Evolutionary conservation across 2,888 invertebrate species (phyloP).

Genomic region (Thera obeliscata): DNA sequence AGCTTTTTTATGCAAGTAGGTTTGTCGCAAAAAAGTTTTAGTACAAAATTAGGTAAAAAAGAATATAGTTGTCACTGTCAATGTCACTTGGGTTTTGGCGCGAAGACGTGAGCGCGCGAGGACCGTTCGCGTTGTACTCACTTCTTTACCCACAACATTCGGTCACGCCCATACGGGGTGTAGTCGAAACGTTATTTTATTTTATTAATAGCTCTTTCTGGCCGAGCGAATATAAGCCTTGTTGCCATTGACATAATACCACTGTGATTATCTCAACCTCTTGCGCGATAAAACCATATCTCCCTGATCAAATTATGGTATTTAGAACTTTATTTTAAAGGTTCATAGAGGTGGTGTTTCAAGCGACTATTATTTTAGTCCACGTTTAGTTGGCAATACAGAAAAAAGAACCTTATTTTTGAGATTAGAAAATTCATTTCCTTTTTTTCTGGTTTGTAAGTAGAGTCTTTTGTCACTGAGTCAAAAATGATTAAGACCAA

Average conservation of each 20-base stretch:
- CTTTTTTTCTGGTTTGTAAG: neutral
- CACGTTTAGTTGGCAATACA: neutral
- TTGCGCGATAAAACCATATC: conserved; percentile 40
- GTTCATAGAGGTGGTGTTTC: conserved; percentile 14
- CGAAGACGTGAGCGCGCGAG: conserved; percentile 59
- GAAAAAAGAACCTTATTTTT: conserved; percentile 38
- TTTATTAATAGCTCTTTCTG: conserved; percentile 67
- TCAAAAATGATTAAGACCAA: conserved; percentile 64
- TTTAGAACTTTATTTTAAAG: conserved; percentile 25
- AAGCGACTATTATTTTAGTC: neutral
- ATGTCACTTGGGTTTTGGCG: conserved; percentile 36
- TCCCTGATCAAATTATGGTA: neutral
- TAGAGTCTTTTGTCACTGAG: conserved; percentile 41
- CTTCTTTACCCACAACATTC: conserved; percentile 44
- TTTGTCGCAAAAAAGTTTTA: neutral
- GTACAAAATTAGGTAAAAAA: neutral
- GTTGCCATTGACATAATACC: conserved; percentile 65
- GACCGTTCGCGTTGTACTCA: conserved; percentile 63
- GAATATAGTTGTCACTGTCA: conserved; percentile 23
- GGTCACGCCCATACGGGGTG: conserved; percentile 81
- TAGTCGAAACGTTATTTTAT: conserved; percentile 70
- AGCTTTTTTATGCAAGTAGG: neutral
- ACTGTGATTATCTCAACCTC: conserved; percentile 55
- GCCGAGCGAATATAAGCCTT: conserved; percentile 75
- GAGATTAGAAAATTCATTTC: conserved; percentile 21